Evolutionary conservation across 2,888 invertebrate species (phyloP).

Genomic region (Acleris sparsana): DNA sequence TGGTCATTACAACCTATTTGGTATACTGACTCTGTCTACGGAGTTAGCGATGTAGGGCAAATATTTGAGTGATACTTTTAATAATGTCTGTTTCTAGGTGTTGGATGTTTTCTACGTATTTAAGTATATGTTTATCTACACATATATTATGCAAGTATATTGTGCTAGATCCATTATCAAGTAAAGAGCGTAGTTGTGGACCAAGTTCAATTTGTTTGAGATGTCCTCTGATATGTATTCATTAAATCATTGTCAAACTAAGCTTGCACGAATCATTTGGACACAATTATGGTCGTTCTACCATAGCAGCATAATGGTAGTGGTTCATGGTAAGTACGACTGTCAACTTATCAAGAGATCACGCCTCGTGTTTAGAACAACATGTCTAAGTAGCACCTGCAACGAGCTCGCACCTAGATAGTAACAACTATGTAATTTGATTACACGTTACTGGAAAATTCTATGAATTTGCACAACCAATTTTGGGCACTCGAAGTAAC

Average conservation of each 20-base stretch:
- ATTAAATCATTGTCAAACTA: not conserved
- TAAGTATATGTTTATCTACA: no score
- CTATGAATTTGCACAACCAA: conserved; percentile 35
- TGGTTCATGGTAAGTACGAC: conserved; percentile 34
- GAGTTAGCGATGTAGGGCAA: no score
- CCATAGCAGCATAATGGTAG: conserved; percentile 2
- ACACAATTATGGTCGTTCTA: conserved; percentile 1
- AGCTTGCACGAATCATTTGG: not conserved
- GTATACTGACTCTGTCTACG: no score
- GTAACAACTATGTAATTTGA: conserved; percentile 61
- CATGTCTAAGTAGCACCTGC: conserved; percentile 65
- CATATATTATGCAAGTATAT: no score
- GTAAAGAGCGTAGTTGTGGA: no score
- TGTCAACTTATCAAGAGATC: conserved; percentile 75
- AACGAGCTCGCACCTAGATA: conserved; percentile 66
- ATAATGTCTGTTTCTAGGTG: no score
- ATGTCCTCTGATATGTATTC: no score
- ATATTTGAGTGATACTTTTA: no score
- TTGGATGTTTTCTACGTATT: no score
- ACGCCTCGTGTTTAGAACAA: conserved; percentile 66
- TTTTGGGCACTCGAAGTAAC: conserved; percentile 20
- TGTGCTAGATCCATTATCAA: no score
- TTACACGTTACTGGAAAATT: conserved; percentile 56
- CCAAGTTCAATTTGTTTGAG: no score
- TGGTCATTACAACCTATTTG: no score